Percentiles rank a stretch among this genome's conserved stretches.
Evolutionary conservation across 2,113 vertebrate genomes (phyloP).

Genomic region (Mastomys coucha): DNA sequence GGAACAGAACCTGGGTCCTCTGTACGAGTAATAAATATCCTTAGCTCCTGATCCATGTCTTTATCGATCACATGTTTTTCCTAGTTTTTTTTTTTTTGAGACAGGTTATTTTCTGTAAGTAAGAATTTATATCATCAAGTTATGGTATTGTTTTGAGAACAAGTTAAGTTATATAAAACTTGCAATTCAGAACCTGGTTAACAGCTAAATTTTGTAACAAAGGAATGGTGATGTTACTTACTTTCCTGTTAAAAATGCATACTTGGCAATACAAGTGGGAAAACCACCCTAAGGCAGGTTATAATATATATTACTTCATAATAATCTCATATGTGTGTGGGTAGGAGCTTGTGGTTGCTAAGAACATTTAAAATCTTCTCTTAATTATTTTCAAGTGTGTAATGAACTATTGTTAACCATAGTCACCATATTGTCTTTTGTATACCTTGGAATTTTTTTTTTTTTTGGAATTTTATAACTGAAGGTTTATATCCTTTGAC

Average conservation of each 20-base stretch:
- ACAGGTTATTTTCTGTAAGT: neutral
- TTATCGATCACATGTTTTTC: neutral
- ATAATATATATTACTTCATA: neutral
- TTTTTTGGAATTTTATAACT: too few species aligned
- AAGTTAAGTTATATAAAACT: neutral
- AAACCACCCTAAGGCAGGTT: neutral
- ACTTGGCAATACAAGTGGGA: neutral
- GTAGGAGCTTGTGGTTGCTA: neutral
- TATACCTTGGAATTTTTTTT: neutral
- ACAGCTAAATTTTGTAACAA: neutral
- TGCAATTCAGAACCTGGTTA: neutral
- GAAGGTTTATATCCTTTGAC: neutral
- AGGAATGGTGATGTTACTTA: neutral
- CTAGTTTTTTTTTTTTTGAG: neutral
- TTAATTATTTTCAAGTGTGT: neutral
- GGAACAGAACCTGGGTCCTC: neutral
- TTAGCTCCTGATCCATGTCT: neutral
- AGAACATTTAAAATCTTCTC: neutral
- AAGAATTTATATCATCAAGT: neutral
- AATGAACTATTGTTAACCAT: neutral
- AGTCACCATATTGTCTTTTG: neutral
- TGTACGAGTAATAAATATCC: too few species aligned
- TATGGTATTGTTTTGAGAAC: neutral
- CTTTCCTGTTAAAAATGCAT: neutral
- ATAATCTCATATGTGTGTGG: too few species aligned